Conservation (phyloP, 1,140 invertebrate species). For the Ephestia elutella region DNA sequence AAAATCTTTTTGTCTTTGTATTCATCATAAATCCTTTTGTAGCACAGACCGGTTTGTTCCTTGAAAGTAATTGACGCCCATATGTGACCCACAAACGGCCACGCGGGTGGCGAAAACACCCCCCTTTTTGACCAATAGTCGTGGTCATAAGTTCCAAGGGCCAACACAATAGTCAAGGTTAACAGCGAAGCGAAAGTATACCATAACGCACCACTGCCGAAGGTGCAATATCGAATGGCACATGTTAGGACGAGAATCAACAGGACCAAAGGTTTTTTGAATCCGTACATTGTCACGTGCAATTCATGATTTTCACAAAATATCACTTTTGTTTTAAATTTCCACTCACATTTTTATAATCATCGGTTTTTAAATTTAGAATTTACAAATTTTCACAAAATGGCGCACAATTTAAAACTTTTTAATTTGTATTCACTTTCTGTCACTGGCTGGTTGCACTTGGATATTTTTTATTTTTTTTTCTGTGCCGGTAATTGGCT, state of each 20-base stretch:
- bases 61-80: conserved; percentile 46
- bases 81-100: conserved; percentile 59
- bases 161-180: conserved; percentile 25
- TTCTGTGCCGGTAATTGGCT: neutral
- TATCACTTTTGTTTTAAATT: conserved; percentile 4
- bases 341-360: neutral
- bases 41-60: conserved; percentile 59
- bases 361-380: neutral
- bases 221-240: conserved; percentile 42
- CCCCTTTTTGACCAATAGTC: conserved; percentile 54
- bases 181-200: conserved; percentile 30
- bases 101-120: conserved; percentile 51
- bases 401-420: neutral
- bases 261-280: conserved; percentile 39
- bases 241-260: conserved; percentile 39
- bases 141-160: conserved; percentile 53
- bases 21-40: conserved; percentile 56
- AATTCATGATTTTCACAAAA: conserved; percentile 3
- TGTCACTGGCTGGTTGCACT: neutral
- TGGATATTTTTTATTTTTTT: neutral
- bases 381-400: neutral
- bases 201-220: conserved; percentile 37
- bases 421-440: neutral
- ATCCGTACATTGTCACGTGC: conserved; percentile 50
- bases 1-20: conserved; percentile 49